Percentiles rank a stretch among this genome's conserved stretches.
Conservation (phyloP, 2,797 vertebrate genomes). For the Parauchenoglanis ngamensis region DNA sequence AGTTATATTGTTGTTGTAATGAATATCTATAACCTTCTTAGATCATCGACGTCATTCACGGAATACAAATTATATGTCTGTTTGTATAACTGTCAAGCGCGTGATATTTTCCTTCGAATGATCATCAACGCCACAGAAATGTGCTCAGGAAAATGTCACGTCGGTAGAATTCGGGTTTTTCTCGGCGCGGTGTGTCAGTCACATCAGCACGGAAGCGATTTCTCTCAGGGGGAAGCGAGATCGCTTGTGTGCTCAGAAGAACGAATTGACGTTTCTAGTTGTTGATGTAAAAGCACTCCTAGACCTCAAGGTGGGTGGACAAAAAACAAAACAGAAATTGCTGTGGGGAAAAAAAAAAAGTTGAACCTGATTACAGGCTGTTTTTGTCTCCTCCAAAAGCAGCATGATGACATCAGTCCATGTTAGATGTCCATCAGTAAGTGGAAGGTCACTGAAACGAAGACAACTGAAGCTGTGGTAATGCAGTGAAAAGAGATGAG, state of each 20-base stretch:
- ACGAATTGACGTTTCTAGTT: not conserved
- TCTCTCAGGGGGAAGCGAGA: not conserved
- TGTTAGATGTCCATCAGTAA: not conserved
- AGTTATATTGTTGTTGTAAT: not conserved
- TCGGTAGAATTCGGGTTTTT: not conserved
- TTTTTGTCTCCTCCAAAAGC: not conserved
- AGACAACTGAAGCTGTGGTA: not conserved
- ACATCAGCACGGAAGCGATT: not conserved
- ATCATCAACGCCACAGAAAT: not conserved
- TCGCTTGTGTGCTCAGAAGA: not conserved
- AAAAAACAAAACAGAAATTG: not conserved
- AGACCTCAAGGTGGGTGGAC: not conserved
- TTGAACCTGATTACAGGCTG: not conserved
- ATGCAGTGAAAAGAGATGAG: not conserved
- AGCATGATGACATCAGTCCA: not conserved
- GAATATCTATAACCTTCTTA: not conserved
- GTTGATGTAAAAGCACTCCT: not conserved
- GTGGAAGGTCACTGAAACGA: not conserved
- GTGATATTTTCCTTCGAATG: not conserved
- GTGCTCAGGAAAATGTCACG: slow-evolving; percentile 9
- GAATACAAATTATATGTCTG: not conserved
- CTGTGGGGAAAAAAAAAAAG: not conserved
- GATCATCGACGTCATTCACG: not conserved
- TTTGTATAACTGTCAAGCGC: not conserved
- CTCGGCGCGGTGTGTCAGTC: not conserved